Percentiles rank a stretch among this genome's conserved stretches.
Conservation (phyloP, 2,797 vertebrate genomes). For the Bradypodion pumilum region DNA sequence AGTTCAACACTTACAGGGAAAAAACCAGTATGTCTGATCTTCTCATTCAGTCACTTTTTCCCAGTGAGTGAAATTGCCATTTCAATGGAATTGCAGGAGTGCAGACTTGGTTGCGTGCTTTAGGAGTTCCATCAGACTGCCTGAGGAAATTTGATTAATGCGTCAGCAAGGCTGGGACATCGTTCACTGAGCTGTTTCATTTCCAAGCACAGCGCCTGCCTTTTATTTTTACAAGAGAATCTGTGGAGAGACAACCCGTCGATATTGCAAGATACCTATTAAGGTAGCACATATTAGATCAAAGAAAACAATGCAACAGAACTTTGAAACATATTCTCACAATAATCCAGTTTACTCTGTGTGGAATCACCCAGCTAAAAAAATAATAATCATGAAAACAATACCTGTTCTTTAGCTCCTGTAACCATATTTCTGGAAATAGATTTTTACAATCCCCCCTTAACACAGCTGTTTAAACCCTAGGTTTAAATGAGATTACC, state of each 20-base stretch:
- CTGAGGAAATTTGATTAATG: background rate
- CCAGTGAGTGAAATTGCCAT: background rate
- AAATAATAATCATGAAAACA: slow-evolving; percentile 61
- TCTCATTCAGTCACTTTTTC: too few species aligned
- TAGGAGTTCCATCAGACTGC: background rate
- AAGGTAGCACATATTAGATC: slow-evolving; percentile 11
- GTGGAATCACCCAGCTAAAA: slow-evolving; percentile 20
- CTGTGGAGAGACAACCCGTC: slow-evolving; percentile 11
- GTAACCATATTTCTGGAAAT: slow-evolving; percentile 67
- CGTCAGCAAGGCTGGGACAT: background rate
- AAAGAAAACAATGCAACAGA: slow-evolving; percentile 1
- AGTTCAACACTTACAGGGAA: too few species aligned
- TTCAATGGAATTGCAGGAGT: background rate
- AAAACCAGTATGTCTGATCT: too few species aligned
- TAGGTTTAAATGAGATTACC: slow-evolving; percentile 71
- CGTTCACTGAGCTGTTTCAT: background rate
- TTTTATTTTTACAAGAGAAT: slow-evolving; percentile 16
- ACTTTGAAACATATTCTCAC: background rate
- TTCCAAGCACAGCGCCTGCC: background rate
- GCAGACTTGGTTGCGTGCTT: background rate
- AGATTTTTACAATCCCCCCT: slow-evolving; percentile 70
- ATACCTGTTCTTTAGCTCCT: slow-evolving; percentile 48
- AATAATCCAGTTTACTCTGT: slow-evolving; percentile 22
- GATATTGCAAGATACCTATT: slow-evolving; percentile 5
- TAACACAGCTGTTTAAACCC: slow-evolving; percentile 69